Evolutionary conservation across 1,140 invertebrate species (phyloP).

Genomic region (Drosophila repleta): DNA sequence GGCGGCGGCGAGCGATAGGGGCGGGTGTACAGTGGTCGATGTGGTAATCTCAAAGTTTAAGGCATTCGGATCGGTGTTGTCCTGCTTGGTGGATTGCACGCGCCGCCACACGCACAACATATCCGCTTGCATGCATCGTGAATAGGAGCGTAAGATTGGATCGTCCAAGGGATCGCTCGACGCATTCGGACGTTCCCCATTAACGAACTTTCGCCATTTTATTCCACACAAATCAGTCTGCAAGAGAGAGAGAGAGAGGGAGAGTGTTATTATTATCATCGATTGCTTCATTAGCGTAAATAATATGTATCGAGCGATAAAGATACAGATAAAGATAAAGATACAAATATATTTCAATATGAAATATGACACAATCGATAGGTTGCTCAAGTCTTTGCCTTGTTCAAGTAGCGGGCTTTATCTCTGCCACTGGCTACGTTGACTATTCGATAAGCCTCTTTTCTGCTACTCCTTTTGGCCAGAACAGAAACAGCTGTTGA

Average conservation of each 20-base stretch:
- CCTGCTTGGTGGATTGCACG: constrained; percentile 86
- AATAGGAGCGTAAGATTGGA: constrained; percentile 96
- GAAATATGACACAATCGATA: constrained; percentile 7
- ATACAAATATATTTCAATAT: constrained; percentile 7
- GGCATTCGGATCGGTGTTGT: constrained; percentile 80
- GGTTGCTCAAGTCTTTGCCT: constrained; percentile 6
- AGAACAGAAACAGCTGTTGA: background rate
- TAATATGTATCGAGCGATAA: constrained; percentile 23
- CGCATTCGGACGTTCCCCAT: constrained; percentile 86
- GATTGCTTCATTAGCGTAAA: constrained; percentile 6
- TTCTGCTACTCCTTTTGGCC: too few species aligned
- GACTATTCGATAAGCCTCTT: background rate
- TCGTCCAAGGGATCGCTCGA: constrained; percentile 92
- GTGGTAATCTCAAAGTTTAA: constrained; percentile 81
- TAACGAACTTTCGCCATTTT: constrained; percentile 98
- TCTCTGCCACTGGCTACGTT: background rate
- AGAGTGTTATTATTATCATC: constrained; percentile 23
- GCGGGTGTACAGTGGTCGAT: constrained; percentile 85
- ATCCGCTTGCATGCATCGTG: constrained; percentile 96
- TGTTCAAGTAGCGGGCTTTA: background rate
- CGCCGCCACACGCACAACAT: constrained; percentile 98
- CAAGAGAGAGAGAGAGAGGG: background rate
- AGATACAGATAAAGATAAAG: background rate
- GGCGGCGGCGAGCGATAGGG: constrained; percentile 90
- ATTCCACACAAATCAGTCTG: constrained; percentile 99